Percentiles rank a stretch among this genome's conserved stretches.
These are phyloP conservation scores for Carcharodon carcharias DNA, from an alignment of 2,797 vertebrate genomes.

Conservation along the genomic window DNA sequence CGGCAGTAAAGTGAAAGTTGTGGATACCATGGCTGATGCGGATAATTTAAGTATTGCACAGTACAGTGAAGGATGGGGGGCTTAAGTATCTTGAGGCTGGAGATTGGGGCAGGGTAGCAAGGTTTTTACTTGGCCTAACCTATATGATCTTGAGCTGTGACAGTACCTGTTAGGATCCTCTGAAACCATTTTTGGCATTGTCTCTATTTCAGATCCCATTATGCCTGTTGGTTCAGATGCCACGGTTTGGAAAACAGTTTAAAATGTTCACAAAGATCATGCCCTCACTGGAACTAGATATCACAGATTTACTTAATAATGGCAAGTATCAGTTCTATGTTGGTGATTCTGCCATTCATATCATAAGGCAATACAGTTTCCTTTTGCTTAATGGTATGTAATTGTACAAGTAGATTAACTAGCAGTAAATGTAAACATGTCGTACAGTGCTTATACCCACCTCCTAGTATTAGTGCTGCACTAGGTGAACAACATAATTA, in stretches of 20 bases:
- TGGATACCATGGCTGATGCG: not conserved
- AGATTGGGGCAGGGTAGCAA: not conserved
- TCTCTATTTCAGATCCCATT: conserved; percentile 56
- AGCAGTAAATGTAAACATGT: not conserved
- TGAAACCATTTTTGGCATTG: not conserved
- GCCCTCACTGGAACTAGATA: conserved; percentile 66
- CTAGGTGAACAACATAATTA: not conserved
- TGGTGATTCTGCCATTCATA: not conserved
- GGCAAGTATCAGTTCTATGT: conserved; percentile 51
- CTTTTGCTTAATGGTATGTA: not conserved
- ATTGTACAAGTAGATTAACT: not conserved
- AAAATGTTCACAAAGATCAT: conserved; percentile 73
- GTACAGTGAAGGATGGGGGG: not conserved
- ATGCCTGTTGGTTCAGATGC: conserved; percentile 72
- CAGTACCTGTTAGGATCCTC: not conserved
- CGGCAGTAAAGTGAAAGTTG: not conserved
- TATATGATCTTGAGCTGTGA: not conserved
- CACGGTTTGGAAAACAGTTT: conserved; percentile 70
- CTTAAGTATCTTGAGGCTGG: not conserved
- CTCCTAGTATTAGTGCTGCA: not conserved
- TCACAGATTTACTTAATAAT: conserved; percentile 65
- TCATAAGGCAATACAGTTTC: not conserved
- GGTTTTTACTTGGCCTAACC: not conserved
- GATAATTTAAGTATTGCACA: not conserved
- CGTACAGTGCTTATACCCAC: not conserved